Evolutionary conservation across 2,113 vertebrate genomes (phyloP).

Genomic region (Aegotheles bennettii): DNA sequence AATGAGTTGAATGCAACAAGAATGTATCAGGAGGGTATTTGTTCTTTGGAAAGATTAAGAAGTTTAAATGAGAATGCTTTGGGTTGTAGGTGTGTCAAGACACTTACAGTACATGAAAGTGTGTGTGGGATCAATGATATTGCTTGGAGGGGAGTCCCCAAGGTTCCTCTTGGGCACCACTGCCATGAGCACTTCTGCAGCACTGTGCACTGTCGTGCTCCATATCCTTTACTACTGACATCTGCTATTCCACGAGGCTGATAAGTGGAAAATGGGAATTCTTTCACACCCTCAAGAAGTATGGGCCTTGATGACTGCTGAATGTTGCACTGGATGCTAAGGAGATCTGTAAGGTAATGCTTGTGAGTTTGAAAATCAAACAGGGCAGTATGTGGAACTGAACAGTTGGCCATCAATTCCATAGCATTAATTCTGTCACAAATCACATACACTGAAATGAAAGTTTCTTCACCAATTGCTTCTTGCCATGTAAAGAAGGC

Average conservation of each 20-base stretch:
- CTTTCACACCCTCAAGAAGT: background rate
- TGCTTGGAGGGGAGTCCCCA: background rate
- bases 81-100: background rate
- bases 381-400: background rate
- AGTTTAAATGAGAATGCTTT: background rate
- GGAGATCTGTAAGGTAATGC: background rate
- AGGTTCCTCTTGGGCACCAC: background rate
- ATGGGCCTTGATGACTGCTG: background rate
- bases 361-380: background rate
- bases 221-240: background rate
- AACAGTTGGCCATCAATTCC: background rate
- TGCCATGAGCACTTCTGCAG: background rate
- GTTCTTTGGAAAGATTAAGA: slow-evolving; percentile 8
- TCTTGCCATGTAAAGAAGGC: background rate
- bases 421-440: background rate
- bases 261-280: background rate
- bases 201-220: background rate
- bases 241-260: background rate
- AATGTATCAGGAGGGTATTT: background rate
- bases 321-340: background rate
- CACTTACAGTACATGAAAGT: background rate
- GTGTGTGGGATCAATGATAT: background rate
- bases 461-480: background rate
- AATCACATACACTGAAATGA: background rate
- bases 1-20: background rate